Evolutionary conservation across 2,888 invertebrate species (phyloP).

Genomic region (Xestobium rufovillosum): DNA sequence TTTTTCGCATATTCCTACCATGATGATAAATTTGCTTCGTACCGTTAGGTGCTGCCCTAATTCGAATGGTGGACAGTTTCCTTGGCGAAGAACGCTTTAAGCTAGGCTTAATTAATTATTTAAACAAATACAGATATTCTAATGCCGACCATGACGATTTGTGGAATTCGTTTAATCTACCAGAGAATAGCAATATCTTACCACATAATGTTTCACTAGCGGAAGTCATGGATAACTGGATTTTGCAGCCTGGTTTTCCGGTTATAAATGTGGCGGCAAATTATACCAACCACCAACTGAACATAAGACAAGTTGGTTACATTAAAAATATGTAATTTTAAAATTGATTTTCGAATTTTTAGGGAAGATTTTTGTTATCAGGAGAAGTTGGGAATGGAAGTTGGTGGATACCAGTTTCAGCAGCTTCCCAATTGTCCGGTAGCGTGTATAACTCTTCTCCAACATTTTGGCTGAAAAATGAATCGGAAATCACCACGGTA

Average conservation of each 20-base stretch:
- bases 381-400: slow-evolving; percentile 29
- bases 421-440: slow-evolving; percentile 35
- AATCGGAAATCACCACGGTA: slow-evolving; percentile 33
- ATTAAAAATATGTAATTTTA: no score
- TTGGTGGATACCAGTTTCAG: slow-evolving; percentile 49
- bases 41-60: slow-evolving; percentile 57
- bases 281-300: slow-evolving; percentile 36
- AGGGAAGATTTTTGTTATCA: slow-evolving; percentile 36
- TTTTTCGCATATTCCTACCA: no score
- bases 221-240: slow-evolving; percentile 62
- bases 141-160: slow-evolving; percentile 61
- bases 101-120: slow-evolving; percentile 46
- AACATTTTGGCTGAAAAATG: slow-evolving; percentile 46
- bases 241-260: slow-evolving; percentile 60
- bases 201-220: slow-evolving; percentile 45
- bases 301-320: slow-evolving; percentile 40
- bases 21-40: no score
- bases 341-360: slow-evolving; percentile 17
- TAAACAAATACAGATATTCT: slow-evolving; percentile 47
- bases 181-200: slow-evolving; percentile 41
- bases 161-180: slow-evolving; percentile 57
- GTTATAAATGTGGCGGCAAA: slow-evolving; percentile 50
- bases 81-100: slow-evolving; percentile 56
- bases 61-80: slow-evolving; percentile 65
- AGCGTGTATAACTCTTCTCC: slow-evolving; percentile 40